phyloP scores from a whole-genome alignment of 2,797 vertebrate genomes.

The Sphaeramia orbicularis region DNA sequence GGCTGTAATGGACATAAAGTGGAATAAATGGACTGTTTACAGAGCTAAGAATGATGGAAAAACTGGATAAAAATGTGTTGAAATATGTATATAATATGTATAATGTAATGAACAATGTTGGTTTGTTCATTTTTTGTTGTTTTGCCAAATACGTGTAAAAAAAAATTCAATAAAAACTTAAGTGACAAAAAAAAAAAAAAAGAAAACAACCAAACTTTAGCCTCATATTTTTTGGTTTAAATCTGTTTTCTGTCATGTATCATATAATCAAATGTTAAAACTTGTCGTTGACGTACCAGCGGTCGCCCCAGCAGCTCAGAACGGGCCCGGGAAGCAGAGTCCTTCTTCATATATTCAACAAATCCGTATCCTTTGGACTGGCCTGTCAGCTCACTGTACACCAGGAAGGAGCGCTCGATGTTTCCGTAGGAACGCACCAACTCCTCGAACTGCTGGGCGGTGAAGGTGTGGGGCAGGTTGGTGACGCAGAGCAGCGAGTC shows the following conservation, averaged over 20 bases:
- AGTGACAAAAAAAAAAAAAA: too few relatives aligned
- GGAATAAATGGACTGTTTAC: too few relatives aligned
- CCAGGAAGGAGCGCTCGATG: conserved; percentile 95
- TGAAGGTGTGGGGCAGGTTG: conserved; percentile 91
- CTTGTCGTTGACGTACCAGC: conserved; percentile 59
- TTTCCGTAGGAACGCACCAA: conserved; percentile 94
- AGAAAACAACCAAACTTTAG: too few relatives aligned
- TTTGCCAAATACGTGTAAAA: too few relatives aligned
- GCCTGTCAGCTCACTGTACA: conserved; percentile 93
- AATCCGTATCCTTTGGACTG: conserved; percentile 97
- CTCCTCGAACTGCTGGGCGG: conserved; percentile 92
- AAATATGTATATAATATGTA: too few relatives aligned
- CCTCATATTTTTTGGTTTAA: too few relatives aligned
- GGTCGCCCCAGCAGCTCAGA: conserved; percentile 93
- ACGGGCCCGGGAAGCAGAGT: conserved; percentile 94
- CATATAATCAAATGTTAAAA: background rate
- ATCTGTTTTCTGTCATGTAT: background rate
- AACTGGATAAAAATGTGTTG: too few relatives aligned
- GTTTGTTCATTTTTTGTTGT: too few relatives aligned
- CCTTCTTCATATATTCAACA: conserved; percentile 99
- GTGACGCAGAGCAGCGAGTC: conserved; percentile 96
- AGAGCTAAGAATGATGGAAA: too few relatives aligned
- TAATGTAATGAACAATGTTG: too few relatives aligned
- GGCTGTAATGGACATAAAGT: too few relatives aligned
- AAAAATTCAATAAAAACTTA: too few relatives aligned